Evolutionary conservation across 2,797 vertebrate species (phyloP).

Genomic region (Scarus forsteni): DNA sequence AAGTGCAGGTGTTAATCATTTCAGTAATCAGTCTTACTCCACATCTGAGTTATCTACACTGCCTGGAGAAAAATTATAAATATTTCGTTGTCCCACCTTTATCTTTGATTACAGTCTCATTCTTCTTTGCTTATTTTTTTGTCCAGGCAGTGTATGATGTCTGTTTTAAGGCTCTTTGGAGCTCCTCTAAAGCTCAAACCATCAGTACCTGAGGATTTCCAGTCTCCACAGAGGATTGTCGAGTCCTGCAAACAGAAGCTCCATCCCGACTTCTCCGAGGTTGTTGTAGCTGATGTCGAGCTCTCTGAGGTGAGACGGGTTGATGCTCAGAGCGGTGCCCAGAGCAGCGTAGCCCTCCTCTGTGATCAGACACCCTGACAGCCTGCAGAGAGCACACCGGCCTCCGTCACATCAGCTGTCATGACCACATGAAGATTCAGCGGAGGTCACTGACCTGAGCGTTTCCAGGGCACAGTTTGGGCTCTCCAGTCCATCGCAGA

Average conservation of each 20-base stretch:
- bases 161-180: too few relatives aligned
- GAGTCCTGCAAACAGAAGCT: not conserved
- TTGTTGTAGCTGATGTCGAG: not conserved
- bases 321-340: not conserved
- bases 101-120: too few relatives aligned
- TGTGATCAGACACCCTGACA: constrained; percentile 19
- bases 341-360: constrained; percentile 5
- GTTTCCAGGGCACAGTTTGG: not conserved
- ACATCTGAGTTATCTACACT: too few relatives aligned
- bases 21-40: too few relatives aligned
- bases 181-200: too few relatives aligned
- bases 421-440: not conserved
- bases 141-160: too few relatives aligned
- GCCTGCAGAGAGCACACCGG: not conserved
- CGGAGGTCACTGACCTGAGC: not conserved
- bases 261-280: constrained; percentile 3
- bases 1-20: too few relatives aligned
- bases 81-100: too few relatives aligned
- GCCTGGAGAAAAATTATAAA: too few relatives aligned
- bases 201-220: constrained; percentile 4
- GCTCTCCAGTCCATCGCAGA: not conserved
- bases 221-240: constrained; percentile 7
- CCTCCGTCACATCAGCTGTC: not conserved
- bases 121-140: too few relatives aligned
- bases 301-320: constrained; percentile 7